Base-by-base conservation (phyloP, 2,797 vertebrate species). In the Lophura swinhoii region DNA sequence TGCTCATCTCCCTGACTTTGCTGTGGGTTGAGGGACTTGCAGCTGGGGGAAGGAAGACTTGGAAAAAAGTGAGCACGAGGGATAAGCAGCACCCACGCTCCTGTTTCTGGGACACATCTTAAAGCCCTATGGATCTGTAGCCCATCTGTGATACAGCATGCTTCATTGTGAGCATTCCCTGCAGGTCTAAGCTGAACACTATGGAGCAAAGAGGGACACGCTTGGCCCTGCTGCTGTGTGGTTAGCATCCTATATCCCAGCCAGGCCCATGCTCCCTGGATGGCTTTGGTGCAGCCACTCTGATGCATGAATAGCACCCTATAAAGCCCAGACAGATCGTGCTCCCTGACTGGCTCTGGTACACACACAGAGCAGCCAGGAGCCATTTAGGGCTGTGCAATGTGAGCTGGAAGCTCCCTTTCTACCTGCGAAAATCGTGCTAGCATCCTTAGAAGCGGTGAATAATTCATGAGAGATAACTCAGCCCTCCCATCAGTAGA, bases 381-480 rank as follows among this genome's bases (percentile, higher is more conserved):
- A 89, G 69, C 73, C 44, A 14, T 14, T 31, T 31, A 60, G 24
- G 39, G 60, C 60, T 78, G 76, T 7, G 46, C 2, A 2, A 29
- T 1, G 14, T 21, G 13, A 46, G 55, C 72, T 46, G 66, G 28
- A 14, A 33, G 33, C 53, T 77, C 69, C 43, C 56, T 83, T 39
- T 49, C 82, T 62, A 69, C 84, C 74, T 84, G 74, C 49, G 85
- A 92, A 37, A 71, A 62, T 9, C 44, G 44, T 17, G 68, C 46
- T 4, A 74, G 33, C 62, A 43, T 53, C 28, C 5, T 31, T 39
- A 71, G 62, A 39, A 44, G 62, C 0, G 2, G 55, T 92, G 87
- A 94, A 92, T 93, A 95, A 94, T 94, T 91, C 92, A 91, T 68
- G 89, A 8, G 72, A 44, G n/a, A 22, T 10, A 94, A 63, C 63